Conservation (phyloP, 2,888 invertebrate species). For the Patella ulyssiponensis region DNA sequence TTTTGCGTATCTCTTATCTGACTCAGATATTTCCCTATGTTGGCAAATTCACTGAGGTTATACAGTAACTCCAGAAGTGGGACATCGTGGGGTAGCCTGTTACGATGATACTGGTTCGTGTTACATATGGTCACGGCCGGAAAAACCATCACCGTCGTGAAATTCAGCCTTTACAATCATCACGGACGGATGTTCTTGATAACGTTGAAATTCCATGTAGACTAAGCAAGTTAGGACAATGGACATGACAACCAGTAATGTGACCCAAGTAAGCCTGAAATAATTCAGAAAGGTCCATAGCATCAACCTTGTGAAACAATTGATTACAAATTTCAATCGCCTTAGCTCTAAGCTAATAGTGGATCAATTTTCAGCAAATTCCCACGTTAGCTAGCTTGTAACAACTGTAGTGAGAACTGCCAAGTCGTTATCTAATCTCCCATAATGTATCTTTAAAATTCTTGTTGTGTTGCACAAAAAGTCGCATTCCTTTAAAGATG, state of each 20-base stretch:
- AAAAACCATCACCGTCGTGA: slow-evolving; percentile 14
- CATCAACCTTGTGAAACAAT: too few species aligned
- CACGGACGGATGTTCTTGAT: slow-evolving; percentile 1
- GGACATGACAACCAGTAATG: slow-evolving; percentile 15
- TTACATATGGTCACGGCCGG: slow-evolving; percentile 41
- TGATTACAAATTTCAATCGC: too few species aligned
- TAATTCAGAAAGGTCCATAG: too few species aligned
- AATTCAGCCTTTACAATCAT: slow-evolving; percentile 17
- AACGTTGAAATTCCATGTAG: slow-evolving; percentile 12
- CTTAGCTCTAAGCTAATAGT: too few species aligned
- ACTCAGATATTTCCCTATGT: background rate
- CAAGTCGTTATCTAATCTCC: too few species aligned
- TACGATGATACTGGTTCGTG: slow-evolving; percentile 34
- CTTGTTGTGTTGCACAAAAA: too few species aligned
- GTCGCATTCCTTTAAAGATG: too few species aligned
- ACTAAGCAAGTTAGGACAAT: background rate
- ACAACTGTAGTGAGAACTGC: too few species aligned
- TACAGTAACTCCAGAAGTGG: background rate
- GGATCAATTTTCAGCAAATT: too few species aligned
- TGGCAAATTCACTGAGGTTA: slow-evolving; percentile 13
- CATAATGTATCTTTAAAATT: too few species aligned
- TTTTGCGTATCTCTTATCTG: background rate
- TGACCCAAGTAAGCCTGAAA: slow-evolving; percentile 15
- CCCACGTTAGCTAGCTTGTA: too few species aligned
- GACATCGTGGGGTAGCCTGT: slow-evolving; percentile 8